Conservation (phyloP, 2,888 invertebrate species). For the Catocala sponsa region DNA sequence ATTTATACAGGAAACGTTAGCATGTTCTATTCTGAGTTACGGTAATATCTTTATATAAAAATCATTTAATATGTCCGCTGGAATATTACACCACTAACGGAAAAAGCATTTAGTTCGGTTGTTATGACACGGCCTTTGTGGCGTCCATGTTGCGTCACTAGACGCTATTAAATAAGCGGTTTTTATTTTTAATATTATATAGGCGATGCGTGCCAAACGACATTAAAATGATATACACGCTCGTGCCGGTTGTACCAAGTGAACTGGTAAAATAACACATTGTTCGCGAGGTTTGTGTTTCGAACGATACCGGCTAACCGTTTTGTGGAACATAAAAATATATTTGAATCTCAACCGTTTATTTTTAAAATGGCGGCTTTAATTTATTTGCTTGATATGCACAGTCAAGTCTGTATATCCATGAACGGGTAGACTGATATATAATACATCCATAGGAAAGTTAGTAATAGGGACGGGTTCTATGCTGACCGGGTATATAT, state of each 20-base stretch:
- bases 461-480: no score
- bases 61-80: neutral
- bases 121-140: constrained; percentile 9
- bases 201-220: constrained; percentile 34
- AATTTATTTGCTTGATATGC: no score
- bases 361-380: no score
- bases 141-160: constrained; percentile 20
- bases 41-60: constrained; percentile 1
- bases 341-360: no score
- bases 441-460: no score
- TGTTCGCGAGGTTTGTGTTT: neutral
- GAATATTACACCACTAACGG: constrained; percentile 1
- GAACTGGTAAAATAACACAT: neutral
- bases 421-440: no score
- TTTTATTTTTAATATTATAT: constrained; percentile 41
- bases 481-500: no score
- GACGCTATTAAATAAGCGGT: constrained; percentile 25
- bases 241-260: neutral
- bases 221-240: constrained; percentile 31
- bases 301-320: no score
- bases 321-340: no score
- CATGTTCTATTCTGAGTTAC: no score
- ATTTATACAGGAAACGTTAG: no score
- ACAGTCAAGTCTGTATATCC: no score
- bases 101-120: constrained; percentile 7